Base-by-base conservation (phyloP, 1,140 invertebrate species). In the Hyles vespertilio region DNA sequence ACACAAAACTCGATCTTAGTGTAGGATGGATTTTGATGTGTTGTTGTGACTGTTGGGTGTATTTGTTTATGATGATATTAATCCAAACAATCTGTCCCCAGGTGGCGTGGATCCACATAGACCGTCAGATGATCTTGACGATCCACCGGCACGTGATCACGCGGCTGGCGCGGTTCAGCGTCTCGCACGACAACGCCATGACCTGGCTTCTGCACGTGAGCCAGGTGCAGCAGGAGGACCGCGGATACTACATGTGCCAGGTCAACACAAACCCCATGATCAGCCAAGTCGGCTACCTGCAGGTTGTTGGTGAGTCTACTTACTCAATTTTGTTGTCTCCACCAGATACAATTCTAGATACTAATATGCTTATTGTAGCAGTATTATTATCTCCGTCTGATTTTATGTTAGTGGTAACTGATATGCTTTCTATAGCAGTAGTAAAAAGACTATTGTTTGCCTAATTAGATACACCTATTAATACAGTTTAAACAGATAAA, bases 241-340 rank as follows among this genome's bases (percentile, higher is more conserved):
- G 95, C 47, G 96, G 96, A 7, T 96, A 95, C 85, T 97, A 97
- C 86, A 96, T 97, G 95, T 96, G 95, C 83, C 95, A 97, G 91
- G 94, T 98, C 56, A 98, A 98, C 85, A 97, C 97, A n/a, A 96
- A 96, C 79, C 97, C 97, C 0, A 98, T 98, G 96, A 97, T 97
- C 63, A 96, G 94, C 77, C 96, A 97, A 92, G 95, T 97, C 7
- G 97, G 96, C 57, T 97, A 96, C 82, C 91, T 99, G 4, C 95
- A 98, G 91, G 96, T 99, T 61, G 96, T 98, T 51, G 97, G 97
- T 98, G 85, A 94, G 95, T 92, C 2, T 5, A 8, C 36, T 40
- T 22, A 22, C 22, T 22, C 0, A 0, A 22, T 22, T 22, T 22
- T 22, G 22, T 22, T 22, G 22, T 22, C 1, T 1, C 22, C 22